Conservation (phyloP, 1,140 invertebrate genomes). For the Zaprionus vittiger region DNA sequence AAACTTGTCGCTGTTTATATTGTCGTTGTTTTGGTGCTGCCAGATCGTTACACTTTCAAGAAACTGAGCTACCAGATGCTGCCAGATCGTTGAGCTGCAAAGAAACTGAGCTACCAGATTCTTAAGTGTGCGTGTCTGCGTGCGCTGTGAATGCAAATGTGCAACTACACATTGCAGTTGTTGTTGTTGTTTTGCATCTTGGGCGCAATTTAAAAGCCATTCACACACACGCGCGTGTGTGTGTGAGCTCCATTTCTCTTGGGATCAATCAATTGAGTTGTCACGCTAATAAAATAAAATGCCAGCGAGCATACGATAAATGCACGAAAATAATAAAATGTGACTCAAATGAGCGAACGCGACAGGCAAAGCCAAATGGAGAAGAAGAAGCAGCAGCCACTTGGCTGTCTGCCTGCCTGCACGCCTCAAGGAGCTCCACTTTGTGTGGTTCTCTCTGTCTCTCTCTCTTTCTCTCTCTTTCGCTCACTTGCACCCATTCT, state of each 20-base stretch:
- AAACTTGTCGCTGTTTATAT: not conserved
- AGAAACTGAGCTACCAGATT: not conserved
- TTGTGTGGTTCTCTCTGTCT: conserved; percentile 16
- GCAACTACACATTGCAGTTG: not conserved
- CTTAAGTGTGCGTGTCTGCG: not conserved
- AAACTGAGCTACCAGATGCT: not conserved
- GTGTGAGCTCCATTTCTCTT: conserved; percentile 7
- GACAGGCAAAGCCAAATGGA: conserved; percentile 58
- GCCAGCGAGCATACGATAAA: conserved; percentile 72
- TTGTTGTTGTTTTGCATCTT: conserved; percentile 7
- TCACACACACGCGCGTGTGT: conserved; percentile 21
- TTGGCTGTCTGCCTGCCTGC: conserved; percentile 25
- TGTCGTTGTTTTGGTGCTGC: conserved; percentile 17
- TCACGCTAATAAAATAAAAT: conserved; percentile 81
- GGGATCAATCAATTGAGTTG: conserved; percentile 76
- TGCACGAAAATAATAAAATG: conserved; percentile 83
- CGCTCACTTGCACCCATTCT: conserved; percentile 2
- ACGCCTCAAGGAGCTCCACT: conserved; percentile 13
- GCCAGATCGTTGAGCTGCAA: not conserved
- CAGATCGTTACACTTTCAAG: conserved; percentile 2
- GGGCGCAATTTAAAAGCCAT: conserved; percentile 29
- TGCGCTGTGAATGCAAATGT: conserved; percentile 12
- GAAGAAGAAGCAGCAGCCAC: not conserved
- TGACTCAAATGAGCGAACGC: conserved; percentile 76
- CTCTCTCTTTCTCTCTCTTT: conserved; percentile 2